Base-by-base conservation (phyloP, 2,113 vertebrate genomes). In the Oncorhynchus mykiss region DNA sequence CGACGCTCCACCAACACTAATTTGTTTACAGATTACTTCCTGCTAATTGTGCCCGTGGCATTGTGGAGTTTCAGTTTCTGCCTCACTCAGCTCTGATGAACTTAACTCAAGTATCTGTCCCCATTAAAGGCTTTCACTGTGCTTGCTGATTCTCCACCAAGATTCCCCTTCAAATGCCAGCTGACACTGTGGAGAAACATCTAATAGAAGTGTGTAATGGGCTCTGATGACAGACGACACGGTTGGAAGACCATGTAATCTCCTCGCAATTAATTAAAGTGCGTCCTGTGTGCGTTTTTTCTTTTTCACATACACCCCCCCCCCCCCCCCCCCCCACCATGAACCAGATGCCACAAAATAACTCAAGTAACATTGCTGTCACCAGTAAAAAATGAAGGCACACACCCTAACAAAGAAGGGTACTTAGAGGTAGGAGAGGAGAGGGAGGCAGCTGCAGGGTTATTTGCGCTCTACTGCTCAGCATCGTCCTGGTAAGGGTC, bases 151-250 rank as follows among this genome's bases (percentile, higher is more conserved):
- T 92, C 95, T 95, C 94, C 82, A 89, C 90, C 88, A 91, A 90
- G 89, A 94, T 95, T 92, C 95, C 95, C 91, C 94, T 96, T 97
- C 96, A 99, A 98, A 98, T 98, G 96, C 96, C 95, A 97, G 95
- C 94, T 98, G 98, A 99, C 98, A 98, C 97, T 96, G 95, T 97
- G 95, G 97, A 99, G 96, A 98, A 98, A 97, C 95, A 96, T 98
- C 97, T 98, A 97, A 98, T 99, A 98, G 97, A 96, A 96, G 97
- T 98, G 96, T 97, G 96, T 98, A 99, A 99, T 98, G 95, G 95
- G 95, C 94, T 93, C 96, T 98, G 97, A 99, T 99, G 97, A 98
- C 97, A 98, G 95, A 98, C 97, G 97, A 96, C 97, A 98, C 94
- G 97, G 95, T 97, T 98, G 97, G 95, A 99, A 96, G 96, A 97